Evolutionary conservation across 2,113 vertebrate species (phyloP).

Genomic region (Poecile atricapillus): DNA sequence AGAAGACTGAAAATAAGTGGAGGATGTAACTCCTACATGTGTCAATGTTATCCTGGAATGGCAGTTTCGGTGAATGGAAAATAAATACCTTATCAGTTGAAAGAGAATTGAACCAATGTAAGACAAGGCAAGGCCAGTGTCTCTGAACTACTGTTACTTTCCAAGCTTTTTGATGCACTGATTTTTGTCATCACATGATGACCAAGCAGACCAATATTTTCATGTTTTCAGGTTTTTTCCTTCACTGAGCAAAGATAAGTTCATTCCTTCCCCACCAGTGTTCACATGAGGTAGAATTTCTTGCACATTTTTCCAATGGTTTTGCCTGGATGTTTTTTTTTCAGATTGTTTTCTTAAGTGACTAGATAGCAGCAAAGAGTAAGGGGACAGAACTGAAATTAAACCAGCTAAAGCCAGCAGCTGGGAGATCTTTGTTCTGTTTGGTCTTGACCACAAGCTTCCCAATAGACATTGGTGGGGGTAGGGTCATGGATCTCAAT

Average conservation of each 20-base stretch:
- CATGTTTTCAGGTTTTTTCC: background rate
- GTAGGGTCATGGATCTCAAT: background rate
- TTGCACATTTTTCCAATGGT: background rate
- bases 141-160: background rate
- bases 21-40: fast-evolving
- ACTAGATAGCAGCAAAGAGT: background rate
- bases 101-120: background rate
- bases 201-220: background rate
- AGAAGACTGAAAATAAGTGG: background rate
- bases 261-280: background rate
- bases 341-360: background rate
- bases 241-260: background rate
- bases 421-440: conserved; percentile 6
- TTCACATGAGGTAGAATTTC: background rate
- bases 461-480: background rate
- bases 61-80: background rate
- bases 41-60: background rate
- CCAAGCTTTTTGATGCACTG: background rate
- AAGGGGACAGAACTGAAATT: background rate
- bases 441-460: background rate
- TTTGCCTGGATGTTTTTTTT: background rate
- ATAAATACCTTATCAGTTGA: background rate
- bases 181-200: background rate
- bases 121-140: background rate
- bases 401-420: background rate